Evolutionary conservation across 2,113 vertebrate genomes (phyloP).

Genomic region (Centropus bengalensis): DNA sequence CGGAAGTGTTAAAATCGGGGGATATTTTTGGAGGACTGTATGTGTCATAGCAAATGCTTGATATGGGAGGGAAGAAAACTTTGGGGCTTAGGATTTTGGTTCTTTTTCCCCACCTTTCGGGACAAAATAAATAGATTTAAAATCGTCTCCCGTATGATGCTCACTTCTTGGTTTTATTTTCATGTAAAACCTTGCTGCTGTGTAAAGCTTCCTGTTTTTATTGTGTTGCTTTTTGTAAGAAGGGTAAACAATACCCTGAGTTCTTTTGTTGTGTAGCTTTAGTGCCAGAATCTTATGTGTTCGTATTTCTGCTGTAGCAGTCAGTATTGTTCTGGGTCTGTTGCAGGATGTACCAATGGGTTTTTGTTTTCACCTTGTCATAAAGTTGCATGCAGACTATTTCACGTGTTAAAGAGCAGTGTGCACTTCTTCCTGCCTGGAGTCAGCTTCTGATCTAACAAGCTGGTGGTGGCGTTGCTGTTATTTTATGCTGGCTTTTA

Average conservation of each 20-base stretch:
- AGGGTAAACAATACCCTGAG: accelerated
- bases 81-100: background rate
- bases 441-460: background rate
- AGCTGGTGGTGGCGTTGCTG: background rate
- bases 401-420: background rate
- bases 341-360: background rate
- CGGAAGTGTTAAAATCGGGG: background rate
- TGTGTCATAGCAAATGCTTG: background rate
- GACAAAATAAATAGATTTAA: background rate
- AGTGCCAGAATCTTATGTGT: background rate
- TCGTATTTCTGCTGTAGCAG: background rate
- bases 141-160: background rate
- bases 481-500: background rate
- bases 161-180: background rate
- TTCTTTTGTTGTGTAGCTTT: background rate
- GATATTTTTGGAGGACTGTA: background rate
- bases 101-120: background rate
- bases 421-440: background rate
- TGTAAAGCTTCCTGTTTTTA: background rate
- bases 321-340: background rate
- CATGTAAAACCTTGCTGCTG: background rate
- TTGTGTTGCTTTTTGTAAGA: background rate
- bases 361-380: background rate
- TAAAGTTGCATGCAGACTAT: background rate
- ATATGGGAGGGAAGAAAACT: background rate